phyloP scores from a whole-genome alignment of 2,797 vertebrate genomes.

The Sebastes steindachneri region DNA sequence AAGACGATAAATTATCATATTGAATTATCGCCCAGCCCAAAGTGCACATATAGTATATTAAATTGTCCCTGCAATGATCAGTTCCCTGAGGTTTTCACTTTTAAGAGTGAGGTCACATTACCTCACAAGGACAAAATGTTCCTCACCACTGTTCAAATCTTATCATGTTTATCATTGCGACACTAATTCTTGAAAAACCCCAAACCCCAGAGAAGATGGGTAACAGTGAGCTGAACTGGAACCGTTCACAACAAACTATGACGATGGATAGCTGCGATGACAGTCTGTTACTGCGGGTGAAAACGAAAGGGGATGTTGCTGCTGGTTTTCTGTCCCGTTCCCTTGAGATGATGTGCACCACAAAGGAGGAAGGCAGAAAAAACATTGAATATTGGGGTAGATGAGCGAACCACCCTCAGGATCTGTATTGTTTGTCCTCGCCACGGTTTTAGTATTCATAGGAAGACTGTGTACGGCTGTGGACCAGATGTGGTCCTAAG shows the following conservation, averaged over 20 bases:
- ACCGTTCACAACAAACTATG: constrained; percentile 4
- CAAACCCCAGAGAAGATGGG: background rate
- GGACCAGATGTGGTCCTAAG: constrained; percentile 77
- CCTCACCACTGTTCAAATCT: background rate
- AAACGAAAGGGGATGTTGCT: constrained; percentile 27
- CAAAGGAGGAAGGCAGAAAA: constrained; percentile 56
- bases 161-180: constrained; percentile 9
- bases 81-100: background rate
- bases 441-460: constrained; percentile 70
- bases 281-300: constrained; percentile 33
- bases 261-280: constrained; percentile 29
- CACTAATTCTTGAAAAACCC: background rate
- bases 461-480: constrained; percentile 69
- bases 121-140: constrained; percentile 23
- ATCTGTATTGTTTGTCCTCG: constrained; percentile 67
- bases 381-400: constrained; percentile 52
- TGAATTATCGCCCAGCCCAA: background rate
- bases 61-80: constrained; percentile 1
- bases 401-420: constrained; percentile 65
- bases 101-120: background rate
- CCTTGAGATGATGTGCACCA: constrained; percentile 29
- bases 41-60: background rate
- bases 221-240: constrained; percentile 10
- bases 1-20: too few relatives aligned
- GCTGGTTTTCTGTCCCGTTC: constrained; percentile 27